Base-by-base conservation (phyloP, 1,140 invertebrate genomes). In the Pygmarrhopalites habei region DNA sequence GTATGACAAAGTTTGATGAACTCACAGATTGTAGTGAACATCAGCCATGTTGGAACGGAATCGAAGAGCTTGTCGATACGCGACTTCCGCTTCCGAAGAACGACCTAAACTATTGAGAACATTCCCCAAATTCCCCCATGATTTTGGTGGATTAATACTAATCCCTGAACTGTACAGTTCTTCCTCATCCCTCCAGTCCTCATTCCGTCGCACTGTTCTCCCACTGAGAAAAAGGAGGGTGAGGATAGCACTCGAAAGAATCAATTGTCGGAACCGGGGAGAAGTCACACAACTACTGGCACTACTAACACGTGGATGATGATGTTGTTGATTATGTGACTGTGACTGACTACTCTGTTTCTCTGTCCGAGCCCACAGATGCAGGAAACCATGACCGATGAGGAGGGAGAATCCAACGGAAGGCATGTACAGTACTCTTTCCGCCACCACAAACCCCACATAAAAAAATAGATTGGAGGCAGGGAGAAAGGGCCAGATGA, bases 21-120 rank as follows among this genome's bases (percentile, higher is more conserved):
- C 93, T 95, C 82, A 97, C 94, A 98, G 80, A 79, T 95, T 96
- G 76, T 95, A 95, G 80, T 95, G 92, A 51, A 95, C 91, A 75
- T 96, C 92, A 60, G 92, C 92, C 92, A 95, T 95, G 77, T 95
- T 95, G 64, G 88, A 86, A 76, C 92, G 83, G 81, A 89, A 85
- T 60, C 83, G 82, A 25, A 96, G 83, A 47, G 92, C 92, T 75
- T 85, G 86, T 74, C 87, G 83, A 74, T 92, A 92, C 26, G 89
- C 90, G 73, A 82, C 81, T 77, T 95, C 90, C 1, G 92, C 92
- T 79, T 95, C 92, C 46, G 82, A 80, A 46, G 85, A 82, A 62
- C 88, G 81, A 41, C 90, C 92, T 75, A 90, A 86, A 25, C 85
- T 83, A 75, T 89, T 96, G 58, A 95, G 80, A 58, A 95, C 86